Evolutionary conservation across 2,113 vertebrate genomes (phyloP), one percentile per base, ranked within the genome.

Genomic region (Leptocoma aspasia): DNA sequence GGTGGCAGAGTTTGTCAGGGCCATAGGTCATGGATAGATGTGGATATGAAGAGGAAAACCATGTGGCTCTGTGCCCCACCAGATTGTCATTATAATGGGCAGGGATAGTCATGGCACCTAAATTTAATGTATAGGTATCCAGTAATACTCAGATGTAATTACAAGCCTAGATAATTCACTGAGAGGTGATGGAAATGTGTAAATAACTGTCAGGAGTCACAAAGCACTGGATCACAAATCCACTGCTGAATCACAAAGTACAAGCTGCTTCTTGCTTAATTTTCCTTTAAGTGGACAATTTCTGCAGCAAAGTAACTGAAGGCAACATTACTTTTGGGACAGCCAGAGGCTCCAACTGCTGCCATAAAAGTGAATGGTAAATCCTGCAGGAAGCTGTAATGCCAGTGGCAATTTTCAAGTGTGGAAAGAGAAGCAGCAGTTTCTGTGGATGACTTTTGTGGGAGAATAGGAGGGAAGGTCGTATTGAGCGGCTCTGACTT

Each of bases 11-110:
- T 31, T 35, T 76, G 21, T 50, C 61, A 68, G 79, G 59, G 45
- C 57, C 8, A 2, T 13, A 37, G 65, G 42, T 82, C 28, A 16
- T 1, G 1, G 8, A 7, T 50, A 3, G 3, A 13, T 37, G 8
- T 13, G 30, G 30, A 18, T 44, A 30, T 16, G 30, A 47, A 73
- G 57, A 19, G 24, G 50, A 60, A 86, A 88, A 65, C 15, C 8
- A 0, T 23, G 24, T 44, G 42, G 12, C 28, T 73, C 22, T 47
- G 9, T 56, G 30, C 12, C 31, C 7, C 13, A 11, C 7, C 19
- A 21, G 47, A 4, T 4, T 22, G 23, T 85, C 27, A 8, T 59
- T 65, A 10, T 42, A 50, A n/a, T 13, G 24, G 45, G 47, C 35
- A 47, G 49, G 33, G 26, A 27, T 30, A 41, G 47, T 61, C 28